Conservation (phyloP, 2,113 vertebrate genomes). For the Mugil cephalus region DNA sequence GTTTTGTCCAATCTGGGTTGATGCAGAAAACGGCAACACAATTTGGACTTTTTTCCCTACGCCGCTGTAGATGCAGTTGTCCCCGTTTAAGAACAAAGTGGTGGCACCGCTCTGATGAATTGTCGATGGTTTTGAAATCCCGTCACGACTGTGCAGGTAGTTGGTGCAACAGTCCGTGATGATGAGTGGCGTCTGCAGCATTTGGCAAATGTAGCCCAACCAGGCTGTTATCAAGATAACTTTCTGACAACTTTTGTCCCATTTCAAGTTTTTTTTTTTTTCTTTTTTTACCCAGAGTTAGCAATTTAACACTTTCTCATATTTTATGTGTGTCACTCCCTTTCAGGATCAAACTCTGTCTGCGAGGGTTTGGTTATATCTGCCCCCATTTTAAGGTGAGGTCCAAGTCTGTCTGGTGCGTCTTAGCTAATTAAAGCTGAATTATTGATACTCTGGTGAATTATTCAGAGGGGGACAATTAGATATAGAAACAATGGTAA, state of each 20-base stretch:
- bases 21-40: conserved; percentile 4
- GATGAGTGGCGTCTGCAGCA: no score
- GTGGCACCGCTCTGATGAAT: no score
- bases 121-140: no score
- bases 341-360: not conserved
- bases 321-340: not conserved
- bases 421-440: conserved; percentile 81
- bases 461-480: conserved; percentile 78
- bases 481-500: conserved; percentile 78
- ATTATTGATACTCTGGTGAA: conserved; percentile 79
- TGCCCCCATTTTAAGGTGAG: conserved; percentile 35
- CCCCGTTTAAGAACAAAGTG: not conserved
- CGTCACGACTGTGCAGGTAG: not conserved
- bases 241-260: not conserved
- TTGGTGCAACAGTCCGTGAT: no score
- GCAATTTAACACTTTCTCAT: not conserved
- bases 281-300: no score
- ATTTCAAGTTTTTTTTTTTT: no score
- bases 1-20: not conserved
- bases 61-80: no score
- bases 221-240: not conserved
- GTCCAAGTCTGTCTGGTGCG: conserved; percentile 59
- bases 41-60: no score
- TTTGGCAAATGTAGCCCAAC: no score
- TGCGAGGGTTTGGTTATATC: not conserved